These are phyloP conservation scores for Mormyrus iriodes DNA, from an alignment of 2,113 vertebrate genomes.

Conservation along the genomic window DNA sequence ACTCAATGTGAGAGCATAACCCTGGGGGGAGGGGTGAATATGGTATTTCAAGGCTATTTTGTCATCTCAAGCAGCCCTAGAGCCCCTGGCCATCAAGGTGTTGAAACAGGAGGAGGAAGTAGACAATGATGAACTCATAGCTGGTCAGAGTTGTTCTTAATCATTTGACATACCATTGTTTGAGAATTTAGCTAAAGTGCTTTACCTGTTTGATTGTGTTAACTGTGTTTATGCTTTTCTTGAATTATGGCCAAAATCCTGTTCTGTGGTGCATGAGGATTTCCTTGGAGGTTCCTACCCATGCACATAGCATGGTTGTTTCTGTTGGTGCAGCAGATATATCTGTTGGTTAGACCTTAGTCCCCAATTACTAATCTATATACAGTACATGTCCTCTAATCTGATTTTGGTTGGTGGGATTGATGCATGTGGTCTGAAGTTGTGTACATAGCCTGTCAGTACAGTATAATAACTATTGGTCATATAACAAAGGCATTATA, in stretches of 20 bases:
- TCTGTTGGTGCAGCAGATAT: not conserved
- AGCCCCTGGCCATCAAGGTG: not conserved
- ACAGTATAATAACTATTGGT: not conserved
- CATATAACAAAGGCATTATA: not conserved
- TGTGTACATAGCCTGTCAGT: not conserved
- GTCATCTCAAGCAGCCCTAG: not conserved
- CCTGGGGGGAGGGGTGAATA: not conserved
- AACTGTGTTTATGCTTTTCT: not conserved
- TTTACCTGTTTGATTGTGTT: not conserved
- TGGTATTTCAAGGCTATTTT: not conserved
- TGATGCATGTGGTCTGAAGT: too few relatives aligned
- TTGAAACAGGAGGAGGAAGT: not conserved
- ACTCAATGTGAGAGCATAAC: not conserved
- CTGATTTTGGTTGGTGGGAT: too few relatives aligned
- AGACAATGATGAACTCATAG: not conserved
- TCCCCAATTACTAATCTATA: too few relatives aligned
- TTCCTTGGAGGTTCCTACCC: not conserved
- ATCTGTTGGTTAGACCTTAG: not conserved
- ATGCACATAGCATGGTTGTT: not conserved
- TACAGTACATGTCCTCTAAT: too few relatives aligned
- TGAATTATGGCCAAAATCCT: not conserved
- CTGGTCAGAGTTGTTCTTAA: too few relatives aligned
- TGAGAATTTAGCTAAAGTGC: not conserved
- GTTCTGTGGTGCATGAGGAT: not conserved
- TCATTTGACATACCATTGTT: not conserved